A percentile compares a stretch with the other conserved stretches of the same genome.
Evolutionary conservation across 2,113 vertebrate genomes (phyloP).

Genomic region (Megaleporinus macrocephalus): DNA sequence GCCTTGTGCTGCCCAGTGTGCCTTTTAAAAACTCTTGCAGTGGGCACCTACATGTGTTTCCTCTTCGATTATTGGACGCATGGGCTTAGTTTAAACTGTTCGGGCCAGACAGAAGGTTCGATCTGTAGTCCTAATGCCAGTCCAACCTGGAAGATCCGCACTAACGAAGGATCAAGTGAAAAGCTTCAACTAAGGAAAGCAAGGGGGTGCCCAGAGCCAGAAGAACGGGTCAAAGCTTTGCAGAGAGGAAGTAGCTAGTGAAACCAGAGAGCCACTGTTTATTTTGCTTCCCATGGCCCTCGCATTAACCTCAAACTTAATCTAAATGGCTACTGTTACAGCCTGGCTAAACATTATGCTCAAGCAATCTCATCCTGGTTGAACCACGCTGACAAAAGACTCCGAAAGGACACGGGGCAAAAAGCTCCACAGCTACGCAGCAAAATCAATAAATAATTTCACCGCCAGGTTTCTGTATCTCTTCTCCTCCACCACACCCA

Average conservation of each 20-base stretch:
- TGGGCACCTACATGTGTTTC: not conserved
- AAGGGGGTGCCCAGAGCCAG: not conserved
- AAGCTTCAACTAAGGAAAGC: not conserved
- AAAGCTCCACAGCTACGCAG: not conserved
- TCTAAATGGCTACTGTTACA: constrained; percentile 63
- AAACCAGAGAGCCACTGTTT: constrained; percentile 68
- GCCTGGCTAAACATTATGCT: constrained; percentile 59
- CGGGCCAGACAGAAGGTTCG: not conserved
- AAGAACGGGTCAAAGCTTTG: not conserved
- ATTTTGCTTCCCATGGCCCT: constrained; percentile 75
- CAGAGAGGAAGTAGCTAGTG: constrained; percentile 53
- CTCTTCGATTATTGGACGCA: not conserved
- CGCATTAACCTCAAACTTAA: constrained; percentile 69
- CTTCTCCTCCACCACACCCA: constrained; percentile 43
- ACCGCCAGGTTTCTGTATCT: constrained; percentile 53
- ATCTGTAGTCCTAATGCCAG: not conserved
- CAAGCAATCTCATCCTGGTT: constrained; percentile 49
- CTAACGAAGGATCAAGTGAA: not conserved
- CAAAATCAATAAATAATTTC: constrained; percentile 74
- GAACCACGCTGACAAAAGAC: constrained; percentile 51
- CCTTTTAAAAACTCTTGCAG: not conserved
- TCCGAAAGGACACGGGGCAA: constrained; percentile 43
- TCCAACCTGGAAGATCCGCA: not conserved
- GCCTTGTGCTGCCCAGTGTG: not conserved
- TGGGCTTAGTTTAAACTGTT: not conserved